Conservation (phyloP, 2,797 vertebrate genomes). For the Petrocephalus sullivani region DNA sequence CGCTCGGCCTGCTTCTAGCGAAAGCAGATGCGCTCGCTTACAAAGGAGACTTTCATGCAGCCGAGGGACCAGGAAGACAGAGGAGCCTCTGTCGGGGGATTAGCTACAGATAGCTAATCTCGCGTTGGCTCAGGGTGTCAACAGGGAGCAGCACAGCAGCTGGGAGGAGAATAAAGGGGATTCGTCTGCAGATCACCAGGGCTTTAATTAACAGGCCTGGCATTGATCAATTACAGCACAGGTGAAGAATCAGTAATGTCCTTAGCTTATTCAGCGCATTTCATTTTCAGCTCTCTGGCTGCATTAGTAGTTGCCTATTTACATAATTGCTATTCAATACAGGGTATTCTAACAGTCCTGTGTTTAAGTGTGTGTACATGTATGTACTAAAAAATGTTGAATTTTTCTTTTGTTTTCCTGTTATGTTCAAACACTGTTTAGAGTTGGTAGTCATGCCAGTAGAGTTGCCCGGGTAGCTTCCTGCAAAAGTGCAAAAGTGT, state of each 20-base stretch:
- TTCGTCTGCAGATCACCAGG: slow-evolving; percentile 59
- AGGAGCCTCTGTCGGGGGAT: slow-evolving; percentile 41
- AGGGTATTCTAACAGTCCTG: background rate
- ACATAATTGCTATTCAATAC: background rate
- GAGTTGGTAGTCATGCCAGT: background rate
- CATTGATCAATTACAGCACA: slow-evolving; percentile 50
- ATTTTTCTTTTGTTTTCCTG: background rate
- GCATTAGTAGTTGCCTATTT: background rate
- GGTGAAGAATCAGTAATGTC: slow-evolving; percentile 35
- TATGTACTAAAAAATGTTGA: background rate
- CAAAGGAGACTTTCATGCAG: slow-evolving; percentile 31
- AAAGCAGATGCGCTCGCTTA: background rate
- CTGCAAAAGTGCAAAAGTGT: background rate
- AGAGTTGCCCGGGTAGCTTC: background rate
- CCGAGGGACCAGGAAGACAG: slow-evolving; percentile 33
- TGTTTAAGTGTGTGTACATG: background rate
- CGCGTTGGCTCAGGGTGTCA: slow-evolving; percentile 54
- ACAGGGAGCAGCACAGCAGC: slow-evolving; percentile 52
- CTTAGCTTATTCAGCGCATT: background rate
- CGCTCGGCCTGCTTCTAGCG: background rate
- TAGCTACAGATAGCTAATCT: slow-evolving; percentile 50
- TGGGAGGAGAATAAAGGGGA: slow-evolving; percentile 55
- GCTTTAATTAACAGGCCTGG: slow-evolving; percentile 53
- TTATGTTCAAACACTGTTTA: background rate
- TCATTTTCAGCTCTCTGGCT: background rate